Evolutionary conservation across 2,797 vertebrate species (phyloP).

Genomic region (Balearica regulorum): DNA sequence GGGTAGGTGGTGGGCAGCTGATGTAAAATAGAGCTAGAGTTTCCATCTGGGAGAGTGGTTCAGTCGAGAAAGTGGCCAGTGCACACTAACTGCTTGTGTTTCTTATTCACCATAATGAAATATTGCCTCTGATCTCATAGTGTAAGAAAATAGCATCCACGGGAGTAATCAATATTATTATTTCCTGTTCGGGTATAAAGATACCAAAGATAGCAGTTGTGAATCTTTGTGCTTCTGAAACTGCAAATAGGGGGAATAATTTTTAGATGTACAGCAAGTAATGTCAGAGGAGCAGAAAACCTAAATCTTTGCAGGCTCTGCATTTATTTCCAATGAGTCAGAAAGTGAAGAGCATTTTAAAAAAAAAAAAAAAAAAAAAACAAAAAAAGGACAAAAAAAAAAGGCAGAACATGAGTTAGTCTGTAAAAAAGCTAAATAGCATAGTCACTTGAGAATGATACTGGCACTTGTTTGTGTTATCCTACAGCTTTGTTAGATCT

Average conservation of each 20-base stretch:
- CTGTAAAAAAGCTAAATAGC: neutral
- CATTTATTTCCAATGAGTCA: constrained; percentile 35
- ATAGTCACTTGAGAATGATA: neutral
- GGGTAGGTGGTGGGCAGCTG: neutral
- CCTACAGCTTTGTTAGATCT: constrained; percentile 3
- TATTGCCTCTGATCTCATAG: neutral
- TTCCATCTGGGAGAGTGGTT: neutral
- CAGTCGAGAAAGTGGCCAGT: neutral
- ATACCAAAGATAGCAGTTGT: neutral
- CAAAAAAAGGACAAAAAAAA: neutral
- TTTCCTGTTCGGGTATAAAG: neutral
- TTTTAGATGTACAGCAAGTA: neutral
- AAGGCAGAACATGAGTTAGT: neutral
- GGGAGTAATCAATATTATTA: neutral
- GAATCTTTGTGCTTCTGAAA: neutral
- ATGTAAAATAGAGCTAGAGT: neutral
- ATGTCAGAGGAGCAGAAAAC: constrained; percentile 16
- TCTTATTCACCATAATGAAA: neutral
- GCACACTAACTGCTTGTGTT: neutral
- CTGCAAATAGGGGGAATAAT: neutral
- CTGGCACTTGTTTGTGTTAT: neutral
- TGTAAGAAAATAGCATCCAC: neutral
- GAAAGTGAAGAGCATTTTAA: neutral
- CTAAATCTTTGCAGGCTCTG: neutral
- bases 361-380: neutral